phyloP scores from a whole-genome alignment of 1,140 invertebrate species.

The Pantala flavescens region DNA sequence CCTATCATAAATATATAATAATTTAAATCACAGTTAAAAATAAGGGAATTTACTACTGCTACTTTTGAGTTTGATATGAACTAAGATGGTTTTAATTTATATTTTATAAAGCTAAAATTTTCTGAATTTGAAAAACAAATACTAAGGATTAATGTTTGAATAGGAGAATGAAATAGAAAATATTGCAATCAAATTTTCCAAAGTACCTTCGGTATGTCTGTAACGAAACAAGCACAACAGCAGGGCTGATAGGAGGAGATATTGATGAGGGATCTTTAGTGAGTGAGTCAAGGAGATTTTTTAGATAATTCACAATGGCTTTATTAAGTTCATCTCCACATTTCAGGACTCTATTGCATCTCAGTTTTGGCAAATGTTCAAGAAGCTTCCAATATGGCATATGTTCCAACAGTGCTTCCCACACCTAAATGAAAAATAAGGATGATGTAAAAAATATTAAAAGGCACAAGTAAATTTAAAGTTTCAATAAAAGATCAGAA shows the following conservation, averaged over 20 bases:
- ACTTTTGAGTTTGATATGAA: too few relatives aligned
- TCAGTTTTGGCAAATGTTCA: neutral
- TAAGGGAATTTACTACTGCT: too few relatives aligned
- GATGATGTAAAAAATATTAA: neutral
- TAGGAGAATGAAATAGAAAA: too few relatives aligned
- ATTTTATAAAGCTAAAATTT: too few relatives aligned
- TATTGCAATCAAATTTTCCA: too few relatives aligned
- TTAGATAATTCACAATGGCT: neutral
- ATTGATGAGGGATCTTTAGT: neutral
- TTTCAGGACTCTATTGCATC: neutral
- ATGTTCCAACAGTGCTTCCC: neutral
- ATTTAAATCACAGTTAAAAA: too few relatives aligned
- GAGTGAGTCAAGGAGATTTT: neutral
- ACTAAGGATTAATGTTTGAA: too few relatives aligned
- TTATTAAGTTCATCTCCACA: neutral
- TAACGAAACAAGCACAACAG: neutral
- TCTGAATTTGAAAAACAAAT: too few relatives aligned
- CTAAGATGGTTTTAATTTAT: too few relatives aligned
- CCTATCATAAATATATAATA: too few relatives aligned
- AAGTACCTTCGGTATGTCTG: neutral
- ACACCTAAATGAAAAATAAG: neutral
- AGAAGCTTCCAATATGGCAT: neutral
- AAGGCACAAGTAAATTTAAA: neutral
- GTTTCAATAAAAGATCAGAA: neutral
- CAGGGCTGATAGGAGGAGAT: neutral